Evolutionary conservation across 30 jellyfish, hydroid and myxozoan species (phyloP).

Genomic region (Cassiopea xamachana): DNA sequence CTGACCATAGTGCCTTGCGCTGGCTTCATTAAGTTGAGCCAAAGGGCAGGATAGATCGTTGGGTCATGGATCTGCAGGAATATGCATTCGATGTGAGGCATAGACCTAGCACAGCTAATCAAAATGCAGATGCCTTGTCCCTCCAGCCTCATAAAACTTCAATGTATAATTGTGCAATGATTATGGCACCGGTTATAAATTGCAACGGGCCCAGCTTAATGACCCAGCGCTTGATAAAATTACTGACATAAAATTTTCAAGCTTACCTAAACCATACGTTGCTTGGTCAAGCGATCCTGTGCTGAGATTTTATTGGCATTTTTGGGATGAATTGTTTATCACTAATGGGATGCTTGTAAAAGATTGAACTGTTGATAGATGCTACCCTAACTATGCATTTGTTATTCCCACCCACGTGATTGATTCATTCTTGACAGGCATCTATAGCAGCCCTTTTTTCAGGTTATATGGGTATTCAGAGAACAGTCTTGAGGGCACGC

Average conservation of each 20-base stretch:
- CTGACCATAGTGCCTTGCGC: conserved; percentile 75
- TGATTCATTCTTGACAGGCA: conserved; percentile 9
- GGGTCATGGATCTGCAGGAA: conserved; percentile 56
- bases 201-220: conserved; percentile 24
- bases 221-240: neutral
- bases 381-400: conserved; percentile 1
- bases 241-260: conserved; percentile 3
- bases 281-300: conserved; percentile 6
- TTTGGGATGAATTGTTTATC: conserved; percentile 4
- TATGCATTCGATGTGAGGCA: neutral
- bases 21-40: conserved; percentile 61
- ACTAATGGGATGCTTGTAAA: conserved; percentile 9
- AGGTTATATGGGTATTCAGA: neutral
- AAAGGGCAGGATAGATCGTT: conserved; percentile 63
- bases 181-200: neutral
- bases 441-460: conserved; percentile 19
- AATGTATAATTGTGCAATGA: neutral
- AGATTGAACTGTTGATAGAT: neutral
- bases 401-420: conserved; percentile 19
- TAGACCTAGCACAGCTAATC: neutral
- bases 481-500: neutral
- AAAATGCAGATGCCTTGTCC: neutral
- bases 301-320: conserved; percentile 17
- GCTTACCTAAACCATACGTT: conserved; percentile 7
- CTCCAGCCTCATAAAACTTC: neutral